Evolutionary conservation across 2,797 vertebrate species (phyloP).

Genomic region (Rhincodon typus): DNA sequence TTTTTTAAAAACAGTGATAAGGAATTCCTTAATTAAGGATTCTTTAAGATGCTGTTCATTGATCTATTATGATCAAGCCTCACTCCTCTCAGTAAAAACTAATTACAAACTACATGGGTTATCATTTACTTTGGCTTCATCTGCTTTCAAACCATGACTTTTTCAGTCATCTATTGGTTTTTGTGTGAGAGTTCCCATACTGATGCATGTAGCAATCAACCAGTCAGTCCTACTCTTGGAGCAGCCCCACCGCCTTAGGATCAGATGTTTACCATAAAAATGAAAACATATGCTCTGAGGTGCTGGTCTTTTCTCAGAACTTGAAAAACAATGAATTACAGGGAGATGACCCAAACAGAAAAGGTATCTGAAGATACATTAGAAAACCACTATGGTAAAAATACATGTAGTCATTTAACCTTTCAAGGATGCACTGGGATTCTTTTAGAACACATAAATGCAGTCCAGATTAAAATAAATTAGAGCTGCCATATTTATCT

Average conservation of each 20-base stretch:
- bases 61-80: neutral
- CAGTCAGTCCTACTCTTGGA: slow-evolving; percentile 17
- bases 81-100: neutral
- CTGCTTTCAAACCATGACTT: neutral
- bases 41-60: neutral
- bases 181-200: neutral
- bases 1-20: neutral
- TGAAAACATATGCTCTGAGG: slow-evolving; percentile 12
- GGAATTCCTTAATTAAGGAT: neutral
- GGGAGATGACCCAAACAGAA: neutral
- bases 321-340: neutral
- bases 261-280: neutral
- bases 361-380: neutral
- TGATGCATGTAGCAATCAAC: neutral
- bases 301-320: neutral
- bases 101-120: neutral
- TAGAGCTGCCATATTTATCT: slow-evolving; percentile 19
- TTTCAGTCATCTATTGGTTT: neutral
- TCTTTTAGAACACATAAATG: neutral
- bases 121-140: neutral
- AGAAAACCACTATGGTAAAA: neutral
- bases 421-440: neutral
- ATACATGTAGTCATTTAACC: neutral
- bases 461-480: slow-evolving; percentile 18
- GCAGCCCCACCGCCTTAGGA: neutral